Base-by-base conservation (phyloP, 2,888 invertebrate genomes). In the Yponomeuta sedellus region DNA sequence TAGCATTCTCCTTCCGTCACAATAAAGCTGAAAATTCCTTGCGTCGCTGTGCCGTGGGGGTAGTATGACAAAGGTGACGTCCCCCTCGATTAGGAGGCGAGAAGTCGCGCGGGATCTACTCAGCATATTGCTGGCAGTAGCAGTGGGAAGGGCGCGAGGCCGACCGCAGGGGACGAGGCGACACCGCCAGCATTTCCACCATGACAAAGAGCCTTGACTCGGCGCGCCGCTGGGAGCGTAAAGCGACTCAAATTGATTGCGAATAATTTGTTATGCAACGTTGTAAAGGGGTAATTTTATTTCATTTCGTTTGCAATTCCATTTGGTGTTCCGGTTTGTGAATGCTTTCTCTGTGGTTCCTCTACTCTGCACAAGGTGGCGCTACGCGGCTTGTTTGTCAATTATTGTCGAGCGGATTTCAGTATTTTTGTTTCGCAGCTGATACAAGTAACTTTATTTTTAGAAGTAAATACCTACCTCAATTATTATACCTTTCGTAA, bases 41-140 rank as follows among this genome's bases (percentile, higher is more conserved):
- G 70, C 12, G 69, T 74, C 68, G 8, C 61, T 65, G 5, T 19
- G 62, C 71, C 71, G 69, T 70, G 70, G 76, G 84, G 84, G 84
- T 80, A 80, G 81, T 79, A 84, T 87, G 88, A 89, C 87, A 88
- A 88, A 84, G 74, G 80, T 75, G 82, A 74, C 87, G 80, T 85
- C 90, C 90, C 91, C 91, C 77, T 82, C 89, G 88, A 77, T 77
- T 74, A 76, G 75, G 77, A 82, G 81, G 85, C 83, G 84, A 83
- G 80, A 87, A 88, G 86, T 84, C 83, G 77, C 83, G 77, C 79
- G 81, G 80, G 79, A 81, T 75, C 80, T 79, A 85, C 74, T 87
- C 88, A 86, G 88, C 90, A 88, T 88, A 89, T 89, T 88, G 88
- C 83, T 52, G 12, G 44, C 44, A 12, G 44, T 16, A 52, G 75